phyloP scores from a whole-genome alignment of 2,888 invertebrate species.

The Octonoba sinensis region DNA sequence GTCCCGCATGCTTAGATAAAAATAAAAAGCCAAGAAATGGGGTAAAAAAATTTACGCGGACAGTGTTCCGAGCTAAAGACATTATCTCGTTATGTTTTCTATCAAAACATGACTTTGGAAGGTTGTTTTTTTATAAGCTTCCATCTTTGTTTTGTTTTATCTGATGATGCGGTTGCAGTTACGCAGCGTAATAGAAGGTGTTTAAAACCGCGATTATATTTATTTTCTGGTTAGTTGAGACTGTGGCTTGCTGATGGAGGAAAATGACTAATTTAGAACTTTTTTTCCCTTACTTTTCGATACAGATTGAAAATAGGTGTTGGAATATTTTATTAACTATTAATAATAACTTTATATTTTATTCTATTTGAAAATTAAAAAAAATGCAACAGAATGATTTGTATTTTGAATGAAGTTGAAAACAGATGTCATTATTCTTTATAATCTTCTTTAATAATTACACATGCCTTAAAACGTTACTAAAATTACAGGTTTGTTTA shows the following conservation, averaged over 20 bases:
- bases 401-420: too few species aligned
- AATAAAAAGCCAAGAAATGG: conserved; percentile 50
- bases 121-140: conserved; percentile 25
- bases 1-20: conserved; percentile 39
- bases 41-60: conserved; percentile 56
- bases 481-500: too few species aligned
- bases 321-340: background rate
- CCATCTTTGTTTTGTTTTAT: conserved; percentile 36
- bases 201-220: conserved; percentile 42
- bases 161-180: conserved; percentile 37
- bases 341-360: too few species aligned
- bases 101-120: conserved; percentile 62
- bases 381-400: too few species aligned
- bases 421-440: too few species aligned
- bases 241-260: background rate
- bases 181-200: conserved; percentile 41
- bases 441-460: too few species aligned
- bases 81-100: conserved; percentile 64
- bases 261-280: conserved; percentile 8
- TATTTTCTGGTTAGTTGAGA: conserved; percentile 41
- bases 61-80: conserved; percentile 58
- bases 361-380: too few species aligned
- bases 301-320: background rate
- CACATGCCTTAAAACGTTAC: too few species aligned
- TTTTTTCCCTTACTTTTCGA: conserved; percentile 1